Conservation (phyloP, 2,888 invertebrate species). For the Nycteola revayana region DNA sequence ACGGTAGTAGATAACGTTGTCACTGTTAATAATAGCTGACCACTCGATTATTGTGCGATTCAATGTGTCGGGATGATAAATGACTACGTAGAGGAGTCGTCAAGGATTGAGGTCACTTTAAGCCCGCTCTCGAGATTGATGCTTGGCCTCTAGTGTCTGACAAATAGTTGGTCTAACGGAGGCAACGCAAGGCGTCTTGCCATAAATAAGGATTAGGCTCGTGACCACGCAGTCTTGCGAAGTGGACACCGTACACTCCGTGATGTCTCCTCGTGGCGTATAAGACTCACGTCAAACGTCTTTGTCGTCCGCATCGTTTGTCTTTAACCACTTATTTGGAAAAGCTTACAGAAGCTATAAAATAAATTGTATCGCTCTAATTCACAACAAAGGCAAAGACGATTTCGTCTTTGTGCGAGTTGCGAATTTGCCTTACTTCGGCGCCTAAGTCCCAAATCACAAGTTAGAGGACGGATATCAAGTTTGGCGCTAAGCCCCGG, state of each 20-base stretch:
- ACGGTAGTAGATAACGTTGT: constrained; percentile 52
- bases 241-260: constrained; percentile 57
- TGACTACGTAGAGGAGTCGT: constrained; percentile 40
- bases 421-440: constrained; percentile 75
- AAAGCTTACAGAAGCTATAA: constrained; percentile 32
- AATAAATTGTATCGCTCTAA: constrained; percentile 46
- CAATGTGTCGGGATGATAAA: constrained; percentile 41
- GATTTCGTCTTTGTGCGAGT: constrained; percentile 41
- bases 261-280: constrained; percentile 49
- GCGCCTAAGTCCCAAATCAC: constrained; percentile 72
- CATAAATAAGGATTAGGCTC: constrained; percentile 80
- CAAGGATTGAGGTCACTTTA: constrained; percentile 50
- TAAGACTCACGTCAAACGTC: constrained; percentile 58
- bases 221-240: constrained; percentile 74
- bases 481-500: constrained; percentile 68
- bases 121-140: constrained; percentile 71
- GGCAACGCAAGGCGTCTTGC: constrained; percentile 76
- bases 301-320: constrained; percentile 50
- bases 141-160: constrained; percentile 59
- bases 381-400: no score
- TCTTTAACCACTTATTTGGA: constrained; percentile 35
- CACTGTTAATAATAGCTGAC: constrained; percentile 48
- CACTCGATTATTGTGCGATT: constrained; percentile 42
- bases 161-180: constrained; percentile 72
- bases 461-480: constrained; percentile 72